Percentiles rank a stretch among this genome's conserved stretches.
Conservation (phyloP, 2,113 vertebrate species). For the Hippocampus abdominalis region DNA sequence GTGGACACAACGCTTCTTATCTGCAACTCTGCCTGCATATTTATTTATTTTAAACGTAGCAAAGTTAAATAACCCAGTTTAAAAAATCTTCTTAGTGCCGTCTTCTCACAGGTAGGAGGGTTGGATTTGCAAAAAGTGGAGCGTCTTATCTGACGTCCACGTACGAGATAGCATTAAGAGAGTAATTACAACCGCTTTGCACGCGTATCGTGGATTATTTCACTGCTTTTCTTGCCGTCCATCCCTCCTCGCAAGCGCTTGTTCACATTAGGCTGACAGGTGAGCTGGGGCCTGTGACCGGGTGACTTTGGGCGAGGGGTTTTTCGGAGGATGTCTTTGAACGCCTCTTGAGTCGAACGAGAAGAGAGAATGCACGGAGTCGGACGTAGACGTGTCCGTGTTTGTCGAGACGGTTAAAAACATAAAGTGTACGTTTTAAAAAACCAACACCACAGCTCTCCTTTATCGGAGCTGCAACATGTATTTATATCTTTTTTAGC, state of each 20-base stretch:
- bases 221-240: neutral
- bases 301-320: too few species aligned
- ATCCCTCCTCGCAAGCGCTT: neutral
- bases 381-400: too few species aligned
- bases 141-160: conserved; percentile 4
- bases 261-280: neutral
- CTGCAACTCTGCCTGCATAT: conserved; percentile 9
- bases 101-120: conserved; percentile 6
- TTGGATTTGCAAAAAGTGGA: conserved; percentile 4
- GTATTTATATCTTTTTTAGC: too few species aligned
- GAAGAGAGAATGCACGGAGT: too few species aligned
- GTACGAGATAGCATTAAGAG: neutral
- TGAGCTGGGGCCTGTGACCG: neutral
- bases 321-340: too few species aligned
- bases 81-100: conserved; percentile 13
- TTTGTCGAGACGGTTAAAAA: too few species aligned
- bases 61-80: conserved; percentile 11
- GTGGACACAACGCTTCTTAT: conserved; percentile 21
- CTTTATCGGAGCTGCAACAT: too few species aligned
- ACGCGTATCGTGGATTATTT: neutral
- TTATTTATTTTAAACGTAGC: conserved; percentile 24
- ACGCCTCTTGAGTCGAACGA: too few species aligned
- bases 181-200: neutral
- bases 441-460: too few species aligned
- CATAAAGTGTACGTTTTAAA: too few species aligned